Evolutionary conservation across 2,888 invertebrate genomes (phyloP).

Genomic region (Euclidia mi): DNA sequence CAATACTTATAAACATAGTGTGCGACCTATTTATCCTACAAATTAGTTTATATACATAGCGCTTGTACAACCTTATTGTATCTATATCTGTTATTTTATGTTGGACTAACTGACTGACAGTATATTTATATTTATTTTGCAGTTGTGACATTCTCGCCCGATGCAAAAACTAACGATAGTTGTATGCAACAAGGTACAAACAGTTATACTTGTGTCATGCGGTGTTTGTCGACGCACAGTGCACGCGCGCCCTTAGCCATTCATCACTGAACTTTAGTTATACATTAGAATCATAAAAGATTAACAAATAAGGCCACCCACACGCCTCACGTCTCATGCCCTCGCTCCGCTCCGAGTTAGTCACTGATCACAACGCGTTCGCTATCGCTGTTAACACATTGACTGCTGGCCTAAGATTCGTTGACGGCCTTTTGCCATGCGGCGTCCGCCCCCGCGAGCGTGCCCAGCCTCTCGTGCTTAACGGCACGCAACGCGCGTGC

Average conservation of each 20-base stretch:
- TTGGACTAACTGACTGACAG: constrained; percentile 58
- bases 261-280: neutral
- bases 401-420: too few relatives aligned
- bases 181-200: constrained; percentile 76
- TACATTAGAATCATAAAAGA: neutral
- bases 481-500: too few relatives aligned
- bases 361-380: too few relatives aligned
- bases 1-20: constrained; percentile 16
- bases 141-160: constrained; percentile 86
- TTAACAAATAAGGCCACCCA: neutral
- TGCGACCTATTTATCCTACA: constrained; percentile 10
- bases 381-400: too few relatives aligned
- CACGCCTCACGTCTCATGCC: too few relatives aligned
- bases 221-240: constrained; percentile 42
- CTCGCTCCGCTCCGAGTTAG: too few relatives aligned
- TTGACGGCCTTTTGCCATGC: too few relatives aligned
- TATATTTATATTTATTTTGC: constrained; percentile 73
- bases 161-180: constrained; percentile 76
- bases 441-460: too few relatives aligned
- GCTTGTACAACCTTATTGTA: constrained; percentile 9
- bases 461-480: too few relatives aligned
- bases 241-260: constrained; percentile 22
- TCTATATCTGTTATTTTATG: constrained; percentile 21
- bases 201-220: constrained; percentile 51
- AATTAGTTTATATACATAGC: constrained; percentile 13